These are phyloP conservation scores for Oxyteleia sp. DNA, from an alignment of 2,888 invertebrate genomes.

Conservation along the genomic window DNA sequence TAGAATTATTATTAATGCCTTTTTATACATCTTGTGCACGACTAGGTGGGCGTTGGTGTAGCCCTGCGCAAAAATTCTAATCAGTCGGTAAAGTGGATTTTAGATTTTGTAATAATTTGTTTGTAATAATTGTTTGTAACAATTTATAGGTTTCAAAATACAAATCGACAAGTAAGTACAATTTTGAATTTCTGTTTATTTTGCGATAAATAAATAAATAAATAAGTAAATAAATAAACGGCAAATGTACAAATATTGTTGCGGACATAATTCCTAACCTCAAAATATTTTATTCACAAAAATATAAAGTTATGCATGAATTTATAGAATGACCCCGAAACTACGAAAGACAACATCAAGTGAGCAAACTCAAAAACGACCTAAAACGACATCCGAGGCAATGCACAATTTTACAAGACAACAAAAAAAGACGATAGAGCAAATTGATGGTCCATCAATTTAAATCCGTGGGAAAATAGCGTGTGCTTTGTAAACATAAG, in stretches of 20 bases:
- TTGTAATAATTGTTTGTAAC: not conserved
- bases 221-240: not conserved
- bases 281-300: constrained; percentile 25
- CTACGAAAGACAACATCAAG: constrained; percentile 17
- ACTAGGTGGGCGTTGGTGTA: constrained; percentile 11
- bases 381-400: constrained; percentile 19
- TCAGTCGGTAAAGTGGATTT: constrained; percentile 1
- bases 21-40: constrained; percentile 8
- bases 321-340: constrained; percentile 28
- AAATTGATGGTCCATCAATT: constrained; percentile 14
- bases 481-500: constrained; percentile 17
- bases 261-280: constrained; percentile 24
- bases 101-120: not conserved
- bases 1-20: not conserved
- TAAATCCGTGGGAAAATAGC: constrained; percentile 11
- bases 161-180: constrained; percentile 25
- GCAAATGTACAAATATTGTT: constrained; percentile 23
- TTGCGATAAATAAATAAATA: constrained; percentile 17
- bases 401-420: constrained; percentile 20
- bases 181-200: constrained; percentile 18
- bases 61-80: constrained; percentile 4
- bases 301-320: constrained; percentile 12
- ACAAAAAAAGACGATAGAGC: constrained; percentile 16
- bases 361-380: constrained; percentile 8
- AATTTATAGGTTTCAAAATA: constrained; percentile 27